Base-by-base conservation (phyloP, 1,140 invertebrate species). In the Augochlora pura region DNA sequence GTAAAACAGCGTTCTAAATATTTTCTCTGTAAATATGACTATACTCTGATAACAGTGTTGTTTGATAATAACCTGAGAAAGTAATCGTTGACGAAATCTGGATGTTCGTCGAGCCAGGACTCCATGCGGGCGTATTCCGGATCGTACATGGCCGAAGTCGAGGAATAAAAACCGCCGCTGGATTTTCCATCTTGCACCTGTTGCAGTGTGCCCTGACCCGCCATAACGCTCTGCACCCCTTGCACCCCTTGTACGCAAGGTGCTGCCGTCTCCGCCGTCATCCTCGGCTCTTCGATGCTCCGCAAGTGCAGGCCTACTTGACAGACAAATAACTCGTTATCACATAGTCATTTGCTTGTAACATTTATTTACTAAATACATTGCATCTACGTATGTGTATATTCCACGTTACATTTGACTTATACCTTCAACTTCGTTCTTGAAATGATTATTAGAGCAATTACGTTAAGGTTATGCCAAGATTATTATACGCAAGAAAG, bases 101-200 rank as follows among this genome's bases (percentile, higher is more conserved):
- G 97, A 93, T 99, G 98, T 90, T 99, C 98, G 93, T 99, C 98
- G 66, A 99, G 95, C 98, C 98, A 99, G 79, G 97, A 95, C 92
- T 98, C 97, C 92, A 98, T 97, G 60, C 96, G 94, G 18, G 97
- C 96, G 91, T 96, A 97, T 91, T 98, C 96, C 49, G 96, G 95
- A 92, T 97, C 96, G 91, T 97, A 97, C 89, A 91, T 93, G 90
- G 90, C 93, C 85, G 92, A 93, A 89, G 93, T 94, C 88, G 93
- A 91, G 57, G 86, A 86, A 70, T 88, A 88, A 64, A 88, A 90
- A 49, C 81, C 83, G 77, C 84, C 81, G 64, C 83, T 81, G 42
- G 87, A 75, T 78, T 90, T 91, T 74, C 84, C 85, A 85, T 89
- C 86, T 83, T 90, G 88, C 81, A 88, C 79, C 81, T 91, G 89